phyloP scores from a whole-genome alignment of 2,113 vertebrate species.

The Antennarius striatus region DNA sequence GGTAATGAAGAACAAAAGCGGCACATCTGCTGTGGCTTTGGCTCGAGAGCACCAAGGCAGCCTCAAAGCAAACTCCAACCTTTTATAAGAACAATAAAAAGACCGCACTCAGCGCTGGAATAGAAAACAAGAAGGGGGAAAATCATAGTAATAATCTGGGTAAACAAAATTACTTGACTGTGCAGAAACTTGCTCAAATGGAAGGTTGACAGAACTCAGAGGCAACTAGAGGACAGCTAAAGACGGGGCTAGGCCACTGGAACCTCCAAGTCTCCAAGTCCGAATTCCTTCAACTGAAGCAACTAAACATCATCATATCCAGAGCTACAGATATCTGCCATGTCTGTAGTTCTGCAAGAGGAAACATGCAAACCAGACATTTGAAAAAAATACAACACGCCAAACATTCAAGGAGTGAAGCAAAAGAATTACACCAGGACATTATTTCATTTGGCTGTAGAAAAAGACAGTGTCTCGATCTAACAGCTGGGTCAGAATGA shows the following conservation, averaged over 20 bases:
- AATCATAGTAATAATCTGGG: conserved; percentile 85
- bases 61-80: conserved; percentile 87
- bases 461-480: no score
- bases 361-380: conserved; percentile 29
- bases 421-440: no score
- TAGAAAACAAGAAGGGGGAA: conserved; percentile 78
- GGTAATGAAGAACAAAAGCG: conserved; percentile 93
- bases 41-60: conserved; percentile 71
- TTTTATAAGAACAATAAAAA: conserved; percentile 92
- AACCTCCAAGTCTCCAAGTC: conserved; percentile 8
- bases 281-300: conserved; percentile 7
- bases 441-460: no score
- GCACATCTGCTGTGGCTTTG: conserved; percentile 92
- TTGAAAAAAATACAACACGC: neutral
- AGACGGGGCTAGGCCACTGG: conserved; percentile 18
- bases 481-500: neutral
- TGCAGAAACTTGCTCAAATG: conserved; percentile 67
- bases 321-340: conserved; percentile 8
- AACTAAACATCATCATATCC: conserved; percentile 40
- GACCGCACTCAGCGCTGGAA: conserved; percentile 81
- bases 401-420: no score
- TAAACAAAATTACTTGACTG: conserved; percentile 83
- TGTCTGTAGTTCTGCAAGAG: conserved; percentile 20
- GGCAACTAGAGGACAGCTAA: conserved; percentile 73
- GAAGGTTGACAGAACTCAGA: conserved; percentile 79